A percentile compares a stretch with the other conserved stretches of the same genome.
Conservation (phyloP, 2,113 vertebrate genomes). For the Psophia crepitans region DNA sequence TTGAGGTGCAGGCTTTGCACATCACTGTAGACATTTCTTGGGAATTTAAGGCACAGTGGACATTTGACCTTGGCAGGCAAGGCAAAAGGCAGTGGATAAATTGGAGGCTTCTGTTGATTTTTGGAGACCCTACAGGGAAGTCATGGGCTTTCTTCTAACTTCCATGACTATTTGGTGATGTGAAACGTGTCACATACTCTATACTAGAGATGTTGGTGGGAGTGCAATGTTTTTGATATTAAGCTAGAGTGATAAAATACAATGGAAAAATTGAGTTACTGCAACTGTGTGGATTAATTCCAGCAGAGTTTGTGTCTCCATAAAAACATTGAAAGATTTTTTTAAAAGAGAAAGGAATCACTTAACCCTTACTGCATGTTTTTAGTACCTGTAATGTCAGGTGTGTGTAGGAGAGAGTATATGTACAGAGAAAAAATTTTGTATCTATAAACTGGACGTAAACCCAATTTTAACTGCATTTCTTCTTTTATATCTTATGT, state of each 20-base stretch:
- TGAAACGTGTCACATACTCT: not conserved
- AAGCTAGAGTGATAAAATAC: not conserved
- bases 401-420: not conserved
- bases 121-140: not conserved
- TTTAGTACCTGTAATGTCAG: not conserved
- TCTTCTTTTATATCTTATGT: not conserved
- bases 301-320: not conserved
- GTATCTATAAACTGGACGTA: not conserved
- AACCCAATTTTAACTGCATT: not conserved
- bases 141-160: not conserved
- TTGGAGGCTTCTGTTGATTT: not conserved
- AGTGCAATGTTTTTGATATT: not conserved
- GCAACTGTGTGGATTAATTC: not conserved
- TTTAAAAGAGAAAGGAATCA: not conserved
- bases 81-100: not conserved
- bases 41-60: not conserved
- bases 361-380: not conserved
- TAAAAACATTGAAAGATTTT: not conserved
- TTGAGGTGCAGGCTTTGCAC: not conserved
- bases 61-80: not conserved
- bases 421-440: not conserved
- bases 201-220: not conserved
- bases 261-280: not conserved
- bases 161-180: not conserved
- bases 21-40: not conserved